A percentile compares a stretch with the other conserved stretches of the same genome.
Evolutionary conservation across 2,888 invertebrate genomes (phyloP).

Genomic region (Altica lythri): DNA sequence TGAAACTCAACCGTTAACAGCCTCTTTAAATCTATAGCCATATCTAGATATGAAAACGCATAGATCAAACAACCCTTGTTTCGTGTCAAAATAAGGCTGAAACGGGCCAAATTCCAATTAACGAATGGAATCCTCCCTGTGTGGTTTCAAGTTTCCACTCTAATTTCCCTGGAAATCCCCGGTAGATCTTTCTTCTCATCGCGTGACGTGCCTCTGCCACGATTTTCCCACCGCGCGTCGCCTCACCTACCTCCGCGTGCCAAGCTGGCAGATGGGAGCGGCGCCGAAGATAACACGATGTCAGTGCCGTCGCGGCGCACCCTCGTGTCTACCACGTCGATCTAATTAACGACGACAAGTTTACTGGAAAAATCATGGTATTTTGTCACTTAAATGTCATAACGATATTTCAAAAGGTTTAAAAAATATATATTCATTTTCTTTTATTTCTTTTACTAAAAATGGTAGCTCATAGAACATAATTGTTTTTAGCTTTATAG

Average conservation of each 20-base stretch:
- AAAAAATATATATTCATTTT: too few species aligned
- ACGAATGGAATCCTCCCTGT: conserved; percentile 21
- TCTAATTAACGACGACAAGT: too few species aligned
- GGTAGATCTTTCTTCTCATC: conserved; percentile 2
- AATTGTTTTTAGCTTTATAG: too few species aligned
- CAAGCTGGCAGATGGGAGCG: conserved; percentile 10
- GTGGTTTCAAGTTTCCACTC: conserved; percentile 21
- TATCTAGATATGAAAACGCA: neutral
- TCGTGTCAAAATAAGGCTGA: neutral
- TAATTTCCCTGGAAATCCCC: conserved; percentile 18
- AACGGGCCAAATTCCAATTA: conserved; percentile 20
- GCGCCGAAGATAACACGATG: conserved; percentile 7
- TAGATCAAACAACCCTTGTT: neutral
- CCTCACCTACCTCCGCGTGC: conserved; percentile 13
- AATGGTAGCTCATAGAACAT: too few species aligned
- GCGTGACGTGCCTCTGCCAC: conserved; percentile 14
- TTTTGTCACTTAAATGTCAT: too few species aligned
- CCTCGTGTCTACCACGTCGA: too few species aligned
- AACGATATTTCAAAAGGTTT: too few species aligned
- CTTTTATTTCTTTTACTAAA: too few species aligned
- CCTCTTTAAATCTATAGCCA: too few species aligned
- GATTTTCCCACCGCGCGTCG: too few species aligned
- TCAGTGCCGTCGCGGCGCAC: neutral
- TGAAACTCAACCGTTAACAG: too few species aligned
- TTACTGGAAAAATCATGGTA: too few species aligned